Evolutionary conservation across 2,113 vertebrate species (phyloP), one percentile per base, ranked within the genome.

Genomic region (Andinoacara biseriatus): DNA sequence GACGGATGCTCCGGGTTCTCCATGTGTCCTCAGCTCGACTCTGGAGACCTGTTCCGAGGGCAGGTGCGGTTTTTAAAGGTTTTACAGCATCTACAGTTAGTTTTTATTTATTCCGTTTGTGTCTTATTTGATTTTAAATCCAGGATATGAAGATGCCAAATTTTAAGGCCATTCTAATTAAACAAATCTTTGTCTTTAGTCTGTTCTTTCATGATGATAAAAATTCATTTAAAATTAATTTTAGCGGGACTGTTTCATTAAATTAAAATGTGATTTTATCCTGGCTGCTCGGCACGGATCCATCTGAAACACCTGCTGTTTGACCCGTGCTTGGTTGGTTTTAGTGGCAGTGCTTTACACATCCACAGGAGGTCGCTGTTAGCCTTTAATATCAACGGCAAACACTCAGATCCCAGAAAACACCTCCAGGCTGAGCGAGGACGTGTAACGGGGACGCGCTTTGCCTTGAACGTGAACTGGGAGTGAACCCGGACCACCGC

Each of bases 341-440:
- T 46, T 3, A 4, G 18, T 15, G 4, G n/a, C 46, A 62, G 17
- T 56, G 13, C 40, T 18, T 6, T 67, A 18, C 89, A 83, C 67
- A 3, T 2, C 54, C 90, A 83, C 83, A 3, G 2, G 86, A 74
- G n/a, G 92, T 54, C 90, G 83, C 90, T 90, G 89, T 72, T 77
- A 15, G 4, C 40, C 1, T 52, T 15, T 8, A 1, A 17, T 0
- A 20, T 26, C 20, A 5, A 52, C 5, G 17, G 6, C 56, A 33
- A 10, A 14, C 74, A 7, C 38, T 26, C 17, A 15, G 22, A 15
- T 33, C 49, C 56, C 4, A 11, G 7, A 76, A 62, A 31, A 54
- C 60, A 35, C 24, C 49, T 35, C 1, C 56, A 43, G 74, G 4
- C 13, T 56, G 35, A 57, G 43, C 52, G 29, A 24, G 24, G 5